phyloP scores from a whole-genome alignment of 1,140 invertebrate species.

The Euborellia annulipes region DNA sequence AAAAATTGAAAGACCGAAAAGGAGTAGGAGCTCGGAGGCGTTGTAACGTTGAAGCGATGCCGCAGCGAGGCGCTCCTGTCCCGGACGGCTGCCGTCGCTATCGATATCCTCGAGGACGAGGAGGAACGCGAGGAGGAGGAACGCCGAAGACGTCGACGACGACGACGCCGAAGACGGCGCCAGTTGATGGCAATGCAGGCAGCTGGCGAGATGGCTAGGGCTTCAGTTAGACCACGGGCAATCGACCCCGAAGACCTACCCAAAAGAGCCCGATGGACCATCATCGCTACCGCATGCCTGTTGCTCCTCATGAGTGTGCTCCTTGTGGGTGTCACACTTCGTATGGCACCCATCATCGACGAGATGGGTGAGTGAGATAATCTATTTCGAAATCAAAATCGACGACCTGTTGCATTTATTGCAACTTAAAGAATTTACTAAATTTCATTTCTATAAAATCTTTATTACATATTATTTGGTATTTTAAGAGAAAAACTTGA shows the following conservation, averaged over 20 bases:
- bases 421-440: too few species aligned
- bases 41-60: too few species aligned
- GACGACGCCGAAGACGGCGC: constrained; percentile 25
- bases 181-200: constrained; percentile 19
- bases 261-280: constrained; percentile 67
- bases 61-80: too few species aligned
- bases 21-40: too few species aligned
- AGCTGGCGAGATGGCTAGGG: constrained; percentile 20
- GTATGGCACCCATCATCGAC: constrained; percentile 82
- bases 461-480: too few species aligned
- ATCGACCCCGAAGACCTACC: constrained; percentile 61
- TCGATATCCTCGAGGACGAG: neutral
- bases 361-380: constrained; percentile 88
- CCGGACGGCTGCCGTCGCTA: too few species aligned
- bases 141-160: constrained; percentile 25
- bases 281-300: constrained; percentile 70
- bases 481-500: too few species aligned
- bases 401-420: too few species aligned
- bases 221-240: constrained; percentile 21
- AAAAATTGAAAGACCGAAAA: too few species aligned
- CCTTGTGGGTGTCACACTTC: constrained; percentile 69
- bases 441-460: too few species aligned
- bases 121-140: constrained; percentile 10
- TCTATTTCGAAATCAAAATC: too few species aligned
- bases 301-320: constrained; percentile 71